Percentiles rank a stretch among this genome's conserved stretches.
Evolutionary conservation across 1,140 invertebrate genomes (phyloP).

Genomic region (Doryteuthis pealeii): DNA sequence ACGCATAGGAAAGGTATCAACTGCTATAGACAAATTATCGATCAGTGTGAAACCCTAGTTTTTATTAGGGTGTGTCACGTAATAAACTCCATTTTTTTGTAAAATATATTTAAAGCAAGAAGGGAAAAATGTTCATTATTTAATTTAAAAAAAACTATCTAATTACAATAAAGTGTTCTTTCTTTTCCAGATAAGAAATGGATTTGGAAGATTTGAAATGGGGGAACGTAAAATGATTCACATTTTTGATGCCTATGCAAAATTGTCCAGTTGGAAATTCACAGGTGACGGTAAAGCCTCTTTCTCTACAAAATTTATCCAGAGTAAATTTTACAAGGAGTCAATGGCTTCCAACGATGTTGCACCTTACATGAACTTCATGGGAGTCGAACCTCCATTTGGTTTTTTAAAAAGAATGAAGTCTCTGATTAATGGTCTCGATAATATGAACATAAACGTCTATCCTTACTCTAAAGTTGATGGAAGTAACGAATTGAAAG

Average conservation of each 20-base stretch:
- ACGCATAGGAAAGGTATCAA: no score
- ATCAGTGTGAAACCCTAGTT: no score
- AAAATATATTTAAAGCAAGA: background rate
- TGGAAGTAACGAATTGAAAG: background rate
- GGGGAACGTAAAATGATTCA: slow-evolving; percentile 38
- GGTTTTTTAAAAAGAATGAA: slow-evolving; percentile 31
- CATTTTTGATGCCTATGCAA: slow-evolving; percentile 48
- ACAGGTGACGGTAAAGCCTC: slow-evolving; percentile 34
- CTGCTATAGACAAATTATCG: no score
- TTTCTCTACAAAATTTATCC: slow-evolving; percentile 44
- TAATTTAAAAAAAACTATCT: background rate
- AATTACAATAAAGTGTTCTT: background rate
- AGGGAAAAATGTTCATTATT: background rate
- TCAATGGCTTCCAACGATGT: slow-evolving; percentile 37
- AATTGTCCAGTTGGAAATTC: slow-evolving; percentile 47
- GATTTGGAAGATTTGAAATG: slow-evolving; percentile 43
- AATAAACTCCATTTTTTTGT: background rate
- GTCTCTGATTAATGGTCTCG: slow-evolving; percentile 39
- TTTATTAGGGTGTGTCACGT: no score
- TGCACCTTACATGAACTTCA: slow-evolving; percentile 46
- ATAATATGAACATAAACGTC: slow-evolving; percentile 54
- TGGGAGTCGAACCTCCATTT: slow-evolving; percentile 38
- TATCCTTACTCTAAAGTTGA: slow-evolving; percentile 26
- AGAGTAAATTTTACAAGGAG: slow-evolving; percentile 38
- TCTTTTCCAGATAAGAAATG: slow-evolving; percentile 46